phyloP scores from a whole-genome alignment of 2,113 vertebrate species.

The Megaleporinus macrocephalus region DNA sequence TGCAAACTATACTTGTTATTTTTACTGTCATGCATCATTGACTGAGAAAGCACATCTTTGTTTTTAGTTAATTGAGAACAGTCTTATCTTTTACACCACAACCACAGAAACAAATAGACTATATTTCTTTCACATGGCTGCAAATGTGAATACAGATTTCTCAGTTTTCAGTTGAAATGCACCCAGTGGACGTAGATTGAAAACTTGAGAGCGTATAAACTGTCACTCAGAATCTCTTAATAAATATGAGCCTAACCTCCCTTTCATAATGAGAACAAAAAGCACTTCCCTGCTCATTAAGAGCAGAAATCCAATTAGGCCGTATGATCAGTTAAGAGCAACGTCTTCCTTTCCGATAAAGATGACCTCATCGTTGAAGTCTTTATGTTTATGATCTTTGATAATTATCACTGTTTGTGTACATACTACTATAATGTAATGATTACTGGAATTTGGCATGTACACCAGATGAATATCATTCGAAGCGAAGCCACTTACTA shows the following conservation, averaged over 20 bases:
- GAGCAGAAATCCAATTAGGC: neutral
- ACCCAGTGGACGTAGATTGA: too few species aligned
- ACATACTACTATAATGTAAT: neutral
- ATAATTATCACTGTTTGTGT: neutral
- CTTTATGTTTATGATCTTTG: neutral
- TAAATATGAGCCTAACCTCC: neutral
- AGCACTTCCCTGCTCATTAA: neutral
- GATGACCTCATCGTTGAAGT: too few species aligned
- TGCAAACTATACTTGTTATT: neutral
- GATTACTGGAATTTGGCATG: neutral
- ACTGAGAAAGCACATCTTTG: too few species aligned
- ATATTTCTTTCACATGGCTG: neutral
- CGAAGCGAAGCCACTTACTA: too few species aligned
- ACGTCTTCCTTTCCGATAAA: too few species aligned
- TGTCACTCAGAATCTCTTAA: too few species aligned
- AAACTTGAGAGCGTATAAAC: too few species aligned
- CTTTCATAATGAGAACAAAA: neutral
- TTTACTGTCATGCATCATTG: neutral
- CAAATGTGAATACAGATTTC: too few species aligned
- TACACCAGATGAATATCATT: neutral
- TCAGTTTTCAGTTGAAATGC: too few species aligned
- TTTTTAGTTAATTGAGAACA: too few species aligned
- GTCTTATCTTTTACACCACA: neutral
- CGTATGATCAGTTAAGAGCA: neutral
- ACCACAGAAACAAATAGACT: neutral